Conservation (phyloP, 2,113 vertebrate genomes). For the Rhabdomys dilectus region DNA sequence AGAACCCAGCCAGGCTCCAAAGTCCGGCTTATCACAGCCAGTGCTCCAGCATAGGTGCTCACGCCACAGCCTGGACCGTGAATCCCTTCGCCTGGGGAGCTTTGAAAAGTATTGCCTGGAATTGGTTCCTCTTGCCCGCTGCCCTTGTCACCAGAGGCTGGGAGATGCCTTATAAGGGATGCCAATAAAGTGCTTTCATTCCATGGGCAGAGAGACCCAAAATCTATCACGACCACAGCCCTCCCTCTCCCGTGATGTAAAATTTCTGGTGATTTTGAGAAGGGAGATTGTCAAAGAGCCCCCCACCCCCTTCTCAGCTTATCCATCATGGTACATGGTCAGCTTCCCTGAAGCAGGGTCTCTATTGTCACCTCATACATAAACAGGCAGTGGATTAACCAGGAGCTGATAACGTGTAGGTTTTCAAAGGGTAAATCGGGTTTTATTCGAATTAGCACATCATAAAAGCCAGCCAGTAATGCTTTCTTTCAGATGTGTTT, state of each 20-base stretch:
- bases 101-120: background rate
- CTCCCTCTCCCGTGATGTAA: background rate
- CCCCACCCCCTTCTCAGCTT: background rate
- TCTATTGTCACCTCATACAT: background rate
- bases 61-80: accelerated
- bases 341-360: background rate
- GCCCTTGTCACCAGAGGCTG: background rate
- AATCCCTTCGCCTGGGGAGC: background rate
- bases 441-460: constrained; percentile 50
- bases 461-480: background rate
- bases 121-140: background rate
- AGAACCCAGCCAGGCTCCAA: background rate
- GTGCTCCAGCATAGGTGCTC: background rate
- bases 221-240: background rate
- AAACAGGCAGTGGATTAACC: background rate
- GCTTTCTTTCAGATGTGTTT: constrained; percentile 33
- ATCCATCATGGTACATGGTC: background rate
- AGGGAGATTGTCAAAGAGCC: background rate
- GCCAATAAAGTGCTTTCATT: background rate
- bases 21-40: background rate
- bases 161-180: background rate
- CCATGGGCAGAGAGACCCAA: background rate
- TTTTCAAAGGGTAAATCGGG: constrained; percentile 20
- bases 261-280: constrained; percentile 46
- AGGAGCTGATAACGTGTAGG: background rate